These are phyloP conservation scores for Apamea epomidion DNA, from an alignment of 2,888 invertebrate genomes.

Conservation along the genomic window DNA sequence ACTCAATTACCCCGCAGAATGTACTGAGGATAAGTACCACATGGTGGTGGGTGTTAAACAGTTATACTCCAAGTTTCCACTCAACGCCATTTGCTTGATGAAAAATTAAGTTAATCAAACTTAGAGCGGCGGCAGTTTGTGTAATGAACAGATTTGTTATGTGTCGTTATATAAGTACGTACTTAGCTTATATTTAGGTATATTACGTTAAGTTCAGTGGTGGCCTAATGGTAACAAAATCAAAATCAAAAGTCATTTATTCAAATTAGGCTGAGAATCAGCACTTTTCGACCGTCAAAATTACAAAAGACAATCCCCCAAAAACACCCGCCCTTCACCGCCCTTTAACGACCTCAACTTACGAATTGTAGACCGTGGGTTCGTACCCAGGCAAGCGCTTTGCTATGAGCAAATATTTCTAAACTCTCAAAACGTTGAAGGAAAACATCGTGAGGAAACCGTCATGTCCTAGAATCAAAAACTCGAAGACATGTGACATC, in stretches of 20 bases:
- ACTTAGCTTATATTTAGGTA: not conserved
- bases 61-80: constrained; percentile 39
- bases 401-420: not conserved
- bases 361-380: too few relatives aligned
- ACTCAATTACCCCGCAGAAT: not conserved
- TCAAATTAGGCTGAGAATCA: too few relatives aligned
- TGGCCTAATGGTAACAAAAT: too few relatives aligned
- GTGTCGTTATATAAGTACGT: constrained; percentile 15
- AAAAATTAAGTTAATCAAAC: constrained; percentile 60
- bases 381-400: not conserved
- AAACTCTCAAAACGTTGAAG: not conserved
- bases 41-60: constrained; percentile 24
- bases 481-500: not conserved
- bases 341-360: too few relatives aligned
- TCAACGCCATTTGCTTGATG: constrained; percentile 51
- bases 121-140: constrained; percentile 36
- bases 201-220: not conserved
- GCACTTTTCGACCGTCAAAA: too few relatives aligned
- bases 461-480: not conserved
- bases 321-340: too few relatives aligned
- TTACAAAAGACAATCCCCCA: too few relatives aligned
- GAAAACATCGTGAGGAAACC: not conserved
- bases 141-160: constrained; percentile 53
- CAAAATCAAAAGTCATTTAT: too few relatives aligned
- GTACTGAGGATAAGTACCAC: not conserved